phyloP scores from a whole-genome alignment of 23 tunicate genomes.

The Styela plicata region DNA sequence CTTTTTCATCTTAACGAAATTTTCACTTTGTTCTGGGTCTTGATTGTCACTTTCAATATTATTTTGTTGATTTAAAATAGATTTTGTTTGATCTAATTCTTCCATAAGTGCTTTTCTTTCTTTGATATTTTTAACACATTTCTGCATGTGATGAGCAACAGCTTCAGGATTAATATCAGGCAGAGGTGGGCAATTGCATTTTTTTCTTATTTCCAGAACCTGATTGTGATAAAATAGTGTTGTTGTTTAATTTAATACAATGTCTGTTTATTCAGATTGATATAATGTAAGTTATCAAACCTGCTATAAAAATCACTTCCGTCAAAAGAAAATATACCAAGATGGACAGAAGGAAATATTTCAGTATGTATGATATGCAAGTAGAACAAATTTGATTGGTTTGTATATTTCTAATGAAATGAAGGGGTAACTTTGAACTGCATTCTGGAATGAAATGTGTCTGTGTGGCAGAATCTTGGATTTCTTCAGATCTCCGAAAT shows the following conservation, averaged over 20 bases:
- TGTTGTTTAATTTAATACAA: too few species aligned
- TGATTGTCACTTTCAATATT: neutral
- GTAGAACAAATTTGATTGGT: too few species aligned
- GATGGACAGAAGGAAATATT: neutral
- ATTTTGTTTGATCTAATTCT: neutral
- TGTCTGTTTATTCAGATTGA: too few species aligned
- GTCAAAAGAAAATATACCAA: too few species aligned
- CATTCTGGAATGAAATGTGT: too few species aligned
- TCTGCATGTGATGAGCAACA: constrained; percentile 47
- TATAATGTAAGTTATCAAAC: too few species aligned
- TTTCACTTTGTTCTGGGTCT: neutral
- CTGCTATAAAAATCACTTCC: too few species aligned
- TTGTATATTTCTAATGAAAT: too few species aligned
- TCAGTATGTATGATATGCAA: too few species aligned
- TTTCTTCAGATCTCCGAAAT: too few species aligned
- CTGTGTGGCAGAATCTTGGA: too few species aligned
- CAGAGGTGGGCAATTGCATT: constrained; percentile 55
- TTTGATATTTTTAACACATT: constrained; percentile 46
- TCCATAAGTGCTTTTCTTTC: constrained; percentile 3
- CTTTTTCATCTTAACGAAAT: neutral
- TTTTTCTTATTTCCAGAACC: constrained; percentile 30
- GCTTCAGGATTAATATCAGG: constrained; percentile 40
- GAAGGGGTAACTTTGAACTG: too few species aligned
- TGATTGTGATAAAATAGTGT: neutral
- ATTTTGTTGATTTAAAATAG: neutral